A percentile compares a stretch with the other conserved stretches of the same genome.
Evolutionary conservation across 2,797 vertebrate species (phyloP).

Genomic region (Vipera ursinii): DNA sequence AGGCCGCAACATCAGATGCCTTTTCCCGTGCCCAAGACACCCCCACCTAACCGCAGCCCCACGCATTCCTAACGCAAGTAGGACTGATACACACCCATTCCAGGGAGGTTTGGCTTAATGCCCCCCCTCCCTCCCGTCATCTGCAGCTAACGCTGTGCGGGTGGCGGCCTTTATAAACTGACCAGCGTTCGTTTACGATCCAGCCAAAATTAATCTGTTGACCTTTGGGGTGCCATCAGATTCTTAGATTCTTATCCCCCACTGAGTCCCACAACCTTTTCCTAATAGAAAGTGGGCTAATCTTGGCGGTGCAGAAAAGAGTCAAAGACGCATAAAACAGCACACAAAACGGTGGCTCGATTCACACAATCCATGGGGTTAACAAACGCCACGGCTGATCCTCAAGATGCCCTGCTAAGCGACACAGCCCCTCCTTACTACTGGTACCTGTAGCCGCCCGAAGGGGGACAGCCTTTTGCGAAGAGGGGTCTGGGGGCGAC

Average conservation of each 20-base stretch:
- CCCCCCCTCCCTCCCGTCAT: not conserved
- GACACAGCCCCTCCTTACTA: not conserved
- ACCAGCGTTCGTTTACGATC: not conserved
- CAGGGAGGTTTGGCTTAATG: not conserved
- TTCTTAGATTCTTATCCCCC: not conserved
- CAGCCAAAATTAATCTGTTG: not conserved
- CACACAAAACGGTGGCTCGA: not conserved
- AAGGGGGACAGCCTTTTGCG: not conserved
- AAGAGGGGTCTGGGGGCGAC: not conserved
- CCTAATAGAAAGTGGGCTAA: not conserved
- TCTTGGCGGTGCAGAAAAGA: not conserved
- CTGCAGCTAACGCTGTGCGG: not conserved
- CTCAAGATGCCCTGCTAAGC: not conserved
- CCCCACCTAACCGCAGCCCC: not conserved
- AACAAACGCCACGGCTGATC: not conserved
- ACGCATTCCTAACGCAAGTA: not conserved
- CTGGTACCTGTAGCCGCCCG: not conserved
- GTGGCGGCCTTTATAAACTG: not conserved
- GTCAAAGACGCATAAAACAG: not conserved
- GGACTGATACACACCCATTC: not conserved
- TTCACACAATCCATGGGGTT: not conserved
- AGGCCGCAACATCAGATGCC: too few relatives aligned
- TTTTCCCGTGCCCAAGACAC: too few relatives aligned
- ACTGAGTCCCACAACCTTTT: not conserved
- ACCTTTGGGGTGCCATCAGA: not conserved